Percentiles rank a stretch among this genome's conserved stretches.
Conservation (phyloP, 2,113 vertebrate species). For the Australoheros scitulus region DNA sequence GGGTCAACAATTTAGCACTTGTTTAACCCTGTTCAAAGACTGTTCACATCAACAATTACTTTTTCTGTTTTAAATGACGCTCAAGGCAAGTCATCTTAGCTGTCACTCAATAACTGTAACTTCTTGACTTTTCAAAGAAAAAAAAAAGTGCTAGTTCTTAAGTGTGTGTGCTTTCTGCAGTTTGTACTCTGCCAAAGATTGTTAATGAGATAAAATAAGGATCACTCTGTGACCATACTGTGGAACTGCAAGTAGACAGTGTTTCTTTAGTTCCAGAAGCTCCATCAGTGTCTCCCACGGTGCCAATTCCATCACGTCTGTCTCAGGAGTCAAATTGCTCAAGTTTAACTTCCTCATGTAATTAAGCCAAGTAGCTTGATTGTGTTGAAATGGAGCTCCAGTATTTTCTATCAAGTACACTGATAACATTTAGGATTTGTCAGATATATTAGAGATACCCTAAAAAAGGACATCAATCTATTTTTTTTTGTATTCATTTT, state of each 20-base stretch:
- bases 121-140: neutral
- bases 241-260: neutral
- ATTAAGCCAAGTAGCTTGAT: too few species aligned
- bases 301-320: neutral
- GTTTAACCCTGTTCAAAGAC: neutral
- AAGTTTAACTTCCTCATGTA: too few species aligned
- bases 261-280: neutral
- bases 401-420: too few species aligned
- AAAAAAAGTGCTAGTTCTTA: too few species aligned
- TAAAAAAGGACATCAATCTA: neutral
- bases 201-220: too few species aligned
- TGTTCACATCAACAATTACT: neutral
- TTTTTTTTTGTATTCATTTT: neutral
- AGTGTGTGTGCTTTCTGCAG: neutral
- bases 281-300: neutral
- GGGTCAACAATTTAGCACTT: neutral
- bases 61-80: too few species aligned
- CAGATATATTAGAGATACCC: neutral
- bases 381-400: too few species aligned
- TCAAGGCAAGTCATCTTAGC: neutral
- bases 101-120: neutral
- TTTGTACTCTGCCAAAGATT: neutral
- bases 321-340: neutral
- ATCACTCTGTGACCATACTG: too few species aligned
- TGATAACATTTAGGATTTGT: neutral